Evolutionary conservation across 1,140 invertebrate genomes (phyloP).

Genomic region (Aradophagus sp.): DNA sequence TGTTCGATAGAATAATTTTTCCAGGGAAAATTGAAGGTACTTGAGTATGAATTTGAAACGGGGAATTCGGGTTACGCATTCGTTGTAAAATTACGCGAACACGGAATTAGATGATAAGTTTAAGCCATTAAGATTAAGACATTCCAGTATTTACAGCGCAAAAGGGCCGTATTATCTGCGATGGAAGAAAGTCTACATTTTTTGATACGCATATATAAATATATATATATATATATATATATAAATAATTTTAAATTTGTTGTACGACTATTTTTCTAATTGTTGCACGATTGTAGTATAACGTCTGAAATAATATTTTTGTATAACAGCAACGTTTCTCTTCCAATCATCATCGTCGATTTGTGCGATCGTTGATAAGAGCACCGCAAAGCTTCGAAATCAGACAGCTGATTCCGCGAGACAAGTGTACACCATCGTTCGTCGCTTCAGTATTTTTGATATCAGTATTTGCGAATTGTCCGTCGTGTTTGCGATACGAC

Average conservation of each 20-base stretch:
- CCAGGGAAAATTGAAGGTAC: no score
- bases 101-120: no score
- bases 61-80: no score
- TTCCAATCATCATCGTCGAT: background rate
- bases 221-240: no score
- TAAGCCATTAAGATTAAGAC: constrained; percentile 35
- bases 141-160: constrained; percentile 54
- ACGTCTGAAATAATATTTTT: constrained; percentile 42
- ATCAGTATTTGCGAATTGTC: constrained; percentile 72
- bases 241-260: constrained; percentile 49
- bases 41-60: no score
- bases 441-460: constrained; percentile 72
- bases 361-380: constrained; percentile 22
- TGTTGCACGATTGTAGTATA: constrained; percentile 34
- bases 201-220: no score
- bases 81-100: no score
- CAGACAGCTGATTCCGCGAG: constrained; percentile 38
- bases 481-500: constrained; percentile 59
- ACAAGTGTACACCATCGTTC: constrained; percentile 45
- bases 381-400: constrained; percentile 33
- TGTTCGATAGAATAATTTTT: no score
- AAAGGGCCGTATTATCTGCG: constrained; percentile 16
- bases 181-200: constrained; percentile 41
- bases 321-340: constrained; percentile 23
- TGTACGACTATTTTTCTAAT: constrained; percentile 42